A percentile compares a stretch with the other conserved stretches of the same genome.
Evolutionary conservation across 2,797 vertebrate genomes (phyloP).

Genomic region (Amblyraja radiata): DNA sequence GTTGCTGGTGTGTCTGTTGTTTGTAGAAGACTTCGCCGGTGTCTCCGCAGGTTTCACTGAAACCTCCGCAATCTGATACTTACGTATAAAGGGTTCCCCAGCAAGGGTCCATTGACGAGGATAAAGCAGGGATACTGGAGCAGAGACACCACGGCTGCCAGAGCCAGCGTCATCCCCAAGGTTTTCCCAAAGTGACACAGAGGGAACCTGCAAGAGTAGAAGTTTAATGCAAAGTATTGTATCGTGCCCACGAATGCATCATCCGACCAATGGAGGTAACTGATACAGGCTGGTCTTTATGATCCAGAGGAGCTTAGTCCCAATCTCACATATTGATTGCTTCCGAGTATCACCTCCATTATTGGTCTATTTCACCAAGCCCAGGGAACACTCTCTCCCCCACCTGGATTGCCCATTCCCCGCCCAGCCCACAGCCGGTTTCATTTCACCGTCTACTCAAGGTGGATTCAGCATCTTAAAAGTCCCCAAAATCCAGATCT

Average conservation of each 20-base stretch:
- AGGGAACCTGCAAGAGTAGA: constrained; percentile 65
- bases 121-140: constrained; percentile 74
- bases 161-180: constrained; percentile 66
- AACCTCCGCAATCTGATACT: constrained; percentile 45
- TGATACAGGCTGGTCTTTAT: neutral
- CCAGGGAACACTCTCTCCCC: too few species aligned
- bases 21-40: too few species aligned
- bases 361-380: too few species aligned
- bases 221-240: constrained; percentile 35
- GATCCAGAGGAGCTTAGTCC: neutral
- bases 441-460: too few species aligned
- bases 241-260: neutral
- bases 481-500: too few species aligned
- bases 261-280: neutral
- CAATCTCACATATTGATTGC: neutral
- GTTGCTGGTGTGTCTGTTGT: too few species aligned
- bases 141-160: constrained; percentile 68
- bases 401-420: too few species aligned
- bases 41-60: too few species aligned
- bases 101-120: constrained; percentile 43
- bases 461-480: too few species aligned
- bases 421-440: too few species aligned
- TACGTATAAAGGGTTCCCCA: constrained; percentile 66
- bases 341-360: too few species aligned
- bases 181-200: constrained; percentile 76